These are phyloP conservation scores for Chitala chitala DNA, from an alignment of 2,113 vertebrate genomes.

Conservation along the genomic window DNA sequence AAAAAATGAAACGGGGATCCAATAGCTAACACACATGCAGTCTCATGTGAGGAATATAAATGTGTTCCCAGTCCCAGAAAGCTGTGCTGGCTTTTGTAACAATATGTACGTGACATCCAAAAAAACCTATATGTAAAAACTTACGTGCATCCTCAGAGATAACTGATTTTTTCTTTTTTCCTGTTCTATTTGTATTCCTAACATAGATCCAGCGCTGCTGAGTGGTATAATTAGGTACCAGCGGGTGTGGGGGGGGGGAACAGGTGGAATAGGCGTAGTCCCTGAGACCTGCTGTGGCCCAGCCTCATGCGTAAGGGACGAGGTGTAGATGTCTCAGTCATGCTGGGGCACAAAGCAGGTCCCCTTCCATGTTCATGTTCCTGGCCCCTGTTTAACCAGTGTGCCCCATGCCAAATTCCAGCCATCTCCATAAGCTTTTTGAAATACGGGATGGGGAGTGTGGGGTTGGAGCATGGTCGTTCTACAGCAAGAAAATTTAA, in stretches of 20 bases:
- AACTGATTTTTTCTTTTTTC: background rate
- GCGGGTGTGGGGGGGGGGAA: too few species aligned
- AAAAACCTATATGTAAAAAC: background rate
- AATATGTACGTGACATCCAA: background rate
- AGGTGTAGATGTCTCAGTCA: background rate
- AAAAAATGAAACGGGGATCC: background rate
- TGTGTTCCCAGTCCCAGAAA: background rate
- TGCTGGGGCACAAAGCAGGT: background rate
- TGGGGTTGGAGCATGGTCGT: too few species aligned
- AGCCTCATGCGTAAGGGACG: background rate
- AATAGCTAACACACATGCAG: background rate
- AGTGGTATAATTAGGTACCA: conserved; percentile 15
- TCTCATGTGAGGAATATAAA: background rate
- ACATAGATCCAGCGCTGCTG: conserved; percentile 16
- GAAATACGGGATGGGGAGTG: too few species aligned
- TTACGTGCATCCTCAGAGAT: background rate
- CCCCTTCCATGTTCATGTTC: background rate
- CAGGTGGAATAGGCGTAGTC: background rate
- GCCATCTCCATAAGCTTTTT: background rate
- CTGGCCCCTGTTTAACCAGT: background rate
- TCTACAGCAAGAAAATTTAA: too few species aligned
- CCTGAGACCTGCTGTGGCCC: background rate
- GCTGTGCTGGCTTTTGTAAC: background rate
- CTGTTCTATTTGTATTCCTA: background rate
- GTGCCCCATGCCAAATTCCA: background rate